Evolutionary conservation across 2,797 vertebrate species (phyloP), one percentile per base, ranked within the genome.

Genomic region (Eupleurogrammus muticus): DNA sequence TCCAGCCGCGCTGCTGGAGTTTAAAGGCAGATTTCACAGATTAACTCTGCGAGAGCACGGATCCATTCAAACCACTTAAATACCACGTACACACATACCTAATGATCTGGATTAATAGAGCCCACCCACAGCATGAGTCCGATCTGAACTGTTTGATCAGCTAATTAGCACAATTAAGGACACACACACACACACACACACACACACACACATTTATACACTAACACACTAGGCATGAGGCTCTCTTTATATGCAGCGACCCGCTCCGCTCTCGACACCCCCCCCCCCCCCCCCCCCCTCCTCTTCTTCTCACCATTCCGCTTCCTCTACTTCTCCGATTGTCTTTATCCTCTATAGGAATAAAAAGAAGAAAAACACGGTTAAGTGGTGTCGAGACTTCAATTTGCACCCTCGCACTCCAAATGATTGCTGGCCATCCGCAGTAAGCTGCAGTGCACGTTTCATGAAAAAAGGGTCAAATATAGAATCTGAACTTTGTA

Each of bases 91-190:
- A 38, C 52, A 52, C 59, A 46, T 51, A 68, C 46, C 77, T 81
- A 88, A 91, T 82, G 63, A 82, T 72, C 28, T 60, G 63, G 85
- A 88, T 89, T 81, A 89, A 87, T 73, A 71, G 70, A 82, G 64
- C 74, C 82, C 49, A 46, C 80, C 72, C 80, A 68, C 80, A 35
- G 80, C 66, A 65, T 34, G 32, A 54, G 72, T 77, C 62, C 63
- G 28, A 53, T 65, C 58, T 73, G 80, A 47, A 89, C 74, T 87
- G 84, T 92, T 87, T 87, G 81, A 90, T 90, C 84, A 84, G 82
- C 66, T 90, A 90, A 91, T 92, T 89, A 81, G 44, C 66, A 66
- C 76, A 38, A 82, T 90, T 74, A 74, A 16, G 4, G 38, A 38
- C 61, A 58, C 44, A 14, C 56, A 70, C 48, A 36, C 66, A 34